A percentile compares a stretch with the other conserved stretches of the same genome.
These are phyloP conservation scores for Clavelina lepadiformis DNA, from an alignment of 23 tunicate genomes.

Conservation along the genomic window DNA sequence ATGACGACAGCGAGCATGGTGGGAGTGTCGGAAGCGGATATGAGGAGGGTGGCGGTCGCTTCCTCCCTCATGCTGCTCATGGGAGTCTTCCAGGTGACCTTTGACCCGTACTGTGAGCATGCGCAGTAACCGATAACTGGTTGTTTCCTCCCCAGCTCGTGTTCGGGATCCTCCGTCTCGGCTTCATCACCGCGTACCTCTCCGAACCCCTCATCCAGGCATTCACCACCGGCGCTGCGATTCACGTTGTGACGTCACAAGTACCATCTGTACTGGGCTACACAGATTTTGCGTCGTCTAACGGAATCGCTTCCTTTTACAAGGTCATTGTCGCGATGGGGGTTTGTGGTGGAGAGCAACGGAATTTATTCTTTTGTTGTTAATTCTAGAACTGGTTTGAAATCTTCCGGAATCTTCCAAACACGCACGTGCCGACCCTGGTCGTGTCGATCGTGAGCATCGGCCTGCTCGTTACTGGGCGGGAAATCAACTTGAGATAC, in stretches of 20 bases:
- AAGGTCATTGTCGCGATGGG: too few species aligned
- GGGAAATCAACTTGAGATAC: constrained; percentile 73
- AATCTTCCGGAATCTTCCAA: constrained; percentile 60
- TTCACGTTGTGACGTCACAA: constrained; percentile 88
- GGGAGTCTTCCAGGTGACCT: constrained; percentile 84
- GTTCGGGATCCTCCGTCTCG: constrained; percentile 75
- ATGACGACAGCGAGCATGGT: not conserved
- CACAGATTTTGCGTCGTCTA: constrained; percentile 10
- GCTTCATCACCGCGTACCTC: constrained; percentile 83
- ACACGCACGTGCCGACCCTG: constrained; percentile 72
- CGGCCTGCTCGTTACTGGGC: constrained; percentile 49
- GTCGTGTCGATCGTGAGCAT: constrained; percentile 79
- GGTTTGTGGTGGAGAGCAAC: not conserved
- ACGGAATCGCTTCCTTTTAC: constrained; percentile 34
- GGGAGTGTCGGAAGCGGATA: constrained; percentile 42
- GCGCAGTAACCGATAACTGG: not conserved
- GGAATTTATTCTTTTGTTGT: not conserved
- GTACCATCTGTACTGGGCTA: constrained; percentile 67
- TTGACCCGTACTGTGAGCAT: not conserved
- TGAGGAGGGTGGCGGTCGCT: constrained; percentile 63
- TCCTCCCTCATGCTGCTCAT: constrained; percentile 68
- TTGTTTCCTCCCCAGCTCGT: constrained; percentile 26
- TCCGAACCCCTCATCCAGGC: constrained; percentile 92
- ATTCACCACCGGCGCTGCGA: constrained; percentile 90
- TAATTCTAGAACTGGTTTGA: constrained; percentile 78